Conservation (phyloP, 2,888 invertebrate species). For the Eupeodes luniger region DNA sequence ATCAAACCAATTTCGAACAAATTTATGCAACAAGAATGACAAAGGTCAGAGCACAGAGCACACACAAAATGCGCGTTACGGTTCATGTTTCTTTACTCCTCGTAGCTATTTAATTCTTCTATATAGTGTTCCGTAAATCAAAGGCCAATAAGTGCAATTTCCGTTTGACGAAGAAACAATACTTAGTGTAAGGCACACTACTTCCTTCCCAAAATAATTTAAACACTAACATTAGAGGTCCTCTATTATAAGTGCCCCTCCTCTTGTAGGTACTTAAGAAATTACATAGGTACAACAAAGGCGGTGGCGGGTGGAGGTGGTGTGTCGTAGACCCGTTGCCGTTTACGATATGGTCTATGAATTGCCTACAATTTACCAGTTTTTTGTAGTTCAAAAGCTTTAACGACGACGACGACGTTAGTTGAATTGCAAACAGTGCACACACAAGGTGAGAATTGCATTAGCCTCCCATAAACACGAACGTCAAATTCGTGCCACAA, state of each 20-base stretch:
- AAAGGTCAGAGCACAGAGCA: slow-evolving; percentile 63
- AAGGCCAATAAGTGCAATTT: slow-evolving; percentile 59
- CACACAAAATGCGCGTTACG: slow-evolving; percentile 27
- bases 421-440: slow-evolving; percentile 62
- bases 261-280: background rate
- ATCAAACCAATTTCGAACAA: slow-evolving; percentile 37
- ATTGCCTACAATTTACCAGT: slow-evolving; percentile 61
- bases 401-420: slow-evolving; percentile 37
- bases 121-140: slow-evolving; percentile 54
- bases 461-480: slow-evolving; percentile 74
- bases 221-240: slow-evolving; percentile 51
- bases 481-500: slow-evolving; percentile 75
- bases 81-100: slow-evolving; percentile 31
- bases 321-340: background rate
- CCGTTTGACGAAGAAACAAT: slow-evolving; percentile 37
- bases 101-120: slow-evolving; percentile 16
- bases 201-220: slow-evolving; percentile 51
- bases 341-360: slow-evolving; percentile 44
- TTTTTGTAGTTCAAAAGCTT: slow-evolving; percentile 51
- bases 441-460: slow-evolving; percentile 75
- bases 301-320: background rate
- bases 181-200: slow-evolving; percentile 39
- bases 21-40: slow-evolving; percentile 51
- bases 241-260: slow-evolving; percentile 22
- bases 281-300: background rate